These are phyloP conservation scores for Glossophaga mutica DNA, from an alignment of 2,797 vertebrate genomes.

Conservation along the genomic window DNA sequence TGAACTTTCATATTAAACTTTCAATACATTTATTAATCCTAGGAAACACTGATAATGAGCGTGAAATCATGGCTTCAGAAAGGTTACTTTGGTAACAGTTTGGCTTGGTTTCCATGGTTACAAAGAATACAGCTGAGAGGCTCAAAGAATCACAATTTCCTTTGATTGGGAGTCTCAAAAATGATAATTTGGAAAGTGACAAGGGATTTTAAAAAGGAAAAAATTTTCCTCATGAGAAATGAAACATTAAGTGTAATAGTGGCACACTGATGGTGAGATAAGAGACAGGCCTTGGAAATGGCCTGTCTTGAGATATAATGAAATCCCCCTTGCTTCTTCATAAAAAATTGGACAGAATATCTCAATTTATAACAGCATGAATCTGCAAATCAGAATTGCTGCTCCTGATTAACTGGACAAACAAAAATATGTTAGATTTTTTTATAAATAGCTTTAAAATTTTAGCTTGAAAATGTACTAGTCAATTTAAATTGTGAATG, in stretches of 20 bases:
- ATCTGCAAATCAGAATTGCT: neutral
- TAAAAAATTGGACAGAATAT: slow-evolving; percentile 24
- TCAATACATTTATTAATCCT: slow-evolving; percentile 33
- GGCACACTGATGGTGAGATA: slow-evolving; percentile 36
- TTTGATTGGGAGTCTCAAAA: slow-evolving; percentile 72
- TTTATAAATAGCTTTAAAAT: neutral
- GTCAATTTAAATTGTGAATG: neutral
- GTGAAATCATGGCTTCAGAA: slow-evolving; percentile 39
- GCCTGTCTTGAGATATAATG: slow-evolving; percentile 11
- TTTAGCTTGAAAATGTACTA: slow-evolving; percentile 22
- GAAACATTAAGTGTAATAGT: slow-evolving; percentile 62
- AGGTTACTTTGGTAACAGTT: slow-evolving; percentile 68
- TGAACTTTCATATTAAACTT: slow-evolving; percentile 26
- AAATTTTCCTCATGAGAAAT: slow-evolving; percentile 19
- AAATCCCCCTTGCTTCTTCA: slow-evolving; percentile 37
- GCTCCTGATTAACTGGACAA: slow-evolving; percentile 36
- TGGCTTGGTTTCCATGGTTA: slow-evolving; percentile 72
- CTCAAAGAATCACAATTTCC: slow-evolving; percentile 68
- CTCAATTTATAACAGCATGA: slow-evolving; percentile 49
- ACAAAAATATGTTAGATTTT: neutral
- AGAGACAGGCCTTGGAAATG: slow-evolving; percentile 58
- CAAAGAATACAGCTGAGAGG: slow-evolving; percentile 51
- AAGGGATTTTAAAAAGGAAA: slow-evolving; percentile 58
- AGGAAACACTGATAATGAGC: slow-evolving; percentile 48
- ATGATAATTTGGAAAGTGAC: slow-evolving; percentile 65